These are phyloP conservation scores for Ferdinandea cuprea DNA, from an alignment of 2,888 invertebrate genomes.

Conservation along the genomic window DNA sequence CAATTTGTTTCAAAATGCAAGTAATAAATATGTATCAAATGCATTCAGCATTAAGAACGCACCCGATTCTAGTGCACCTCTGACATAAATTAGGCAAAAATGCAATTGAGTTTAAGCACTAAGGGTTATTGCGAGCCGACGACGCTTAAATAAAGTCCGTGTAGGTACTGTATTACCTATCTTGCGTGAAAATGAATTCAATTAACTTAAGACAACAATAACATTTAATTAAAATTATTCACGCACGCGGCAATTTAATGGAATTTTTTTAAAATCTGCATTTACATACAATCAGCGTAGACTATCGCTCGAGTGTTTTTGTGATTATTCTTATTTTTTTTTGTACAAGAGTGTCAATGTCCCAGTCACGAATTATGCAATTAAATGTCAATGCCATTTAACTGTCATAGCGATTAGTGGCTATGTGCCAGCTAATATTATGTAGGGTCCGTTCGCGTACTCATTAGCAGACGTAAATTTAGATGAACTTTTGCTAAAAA, in stretches of 20 bases:
- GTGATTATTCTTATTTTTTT: not conserved
- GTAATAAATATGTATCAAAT: no score
- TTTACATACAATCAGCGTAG: not conserved
- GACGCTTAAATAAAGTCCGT: conserved; percentile 17
- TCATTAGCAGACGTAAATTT: no score
- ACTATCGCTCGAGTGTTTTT: not conserved
- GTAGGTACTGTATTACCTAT: not conserved
- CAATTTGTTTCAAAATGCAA: no score
- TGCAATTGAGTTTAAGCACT: not conserved
- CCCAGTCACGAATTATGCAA: not conserved
- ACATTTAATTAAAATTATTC: not conserved
- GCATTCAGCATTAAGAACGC: no score
- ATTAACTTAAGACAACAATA: conserved; percentile 18
- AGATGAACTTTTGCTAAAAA: no score
- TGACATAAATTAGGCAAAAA: not conserved
- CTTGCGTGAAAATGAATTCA: not conserved
- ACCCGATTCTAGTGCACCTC: not conserved
- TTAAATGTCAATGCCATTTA: not conserved
- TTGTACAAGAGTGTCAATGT: not conserved
- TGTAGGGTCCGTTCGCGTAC: no score
- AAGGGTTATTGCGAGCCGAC: conserved; percentile 24
- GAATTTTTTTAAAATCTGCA: conserved; percentile 23
- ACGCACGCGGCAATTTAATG: not conserved
- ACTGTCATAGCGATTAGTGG: no score
- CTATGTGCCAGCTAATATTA: not conserved